Base-by-base conservation (phyloP, 2,113 vertebrate species). In the Dryoscopus gambensis region DNA sequence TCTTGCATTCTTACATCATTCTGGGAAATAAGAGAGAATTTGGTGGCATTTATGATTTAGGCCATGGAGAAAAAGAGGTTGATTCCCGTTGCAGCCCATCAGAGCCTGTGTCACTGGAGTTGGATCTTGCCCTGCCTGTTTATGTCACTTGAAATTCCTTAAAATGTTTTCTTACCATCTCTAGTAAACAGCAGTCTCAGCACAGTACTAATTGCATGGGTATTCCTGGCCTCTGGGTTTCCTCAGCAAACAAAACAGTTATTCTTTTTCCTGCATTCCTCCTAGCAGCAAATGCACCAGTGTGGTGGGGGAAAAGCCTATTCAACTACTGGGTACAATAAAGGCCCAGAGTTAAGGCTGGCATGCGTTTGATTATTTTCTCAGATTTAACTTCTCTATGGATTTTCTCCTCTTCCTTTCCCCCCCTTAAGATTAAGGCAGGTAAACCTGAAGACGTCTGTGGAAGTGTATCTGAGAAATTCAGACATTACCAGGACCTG, bases 201-300 rank as follows among this genome's bases (percentile, higher is more conserved):
- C 31, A 27, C 52, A 77, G 56, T 10, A 1, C 18, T 84, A 33
- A 77, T 91, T 4, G 2, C 67, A 23, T 3, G 52, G 59, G 30
- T 75, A 33, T 90, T 96, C 46, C 71, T 90, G 82, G 77, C 89
- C 90, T 94, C 79, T 95, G 50, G 20, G 59, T 96, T 94, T 96
- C 75, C 47, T 87, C 56, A 71, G 82, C 73, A 84, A 88, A 96
- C 50, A 85, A 87, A 95, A 44, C 59, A 69, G 53, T 83, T 81
- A 75, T 52, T 84, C 42, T 89, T 89, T 84, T 79, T 57, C 39
- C n/a, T 87, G 15, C 44, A n/a, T 68, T 93, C 74, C 79, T 91
- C 71, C 56, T 50, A 60, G 70, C 28, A 71, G 37, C 15, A 52
- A 37, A 81, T 84, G 20, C 8, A 42, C 15, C 37, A 67, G 3